A percentile compares a stretch with the other conserved stretches of the same genome.
Conservation (phyloP, 2,797 vertebrate genomes). For the Hirundo rustica region DNA sequence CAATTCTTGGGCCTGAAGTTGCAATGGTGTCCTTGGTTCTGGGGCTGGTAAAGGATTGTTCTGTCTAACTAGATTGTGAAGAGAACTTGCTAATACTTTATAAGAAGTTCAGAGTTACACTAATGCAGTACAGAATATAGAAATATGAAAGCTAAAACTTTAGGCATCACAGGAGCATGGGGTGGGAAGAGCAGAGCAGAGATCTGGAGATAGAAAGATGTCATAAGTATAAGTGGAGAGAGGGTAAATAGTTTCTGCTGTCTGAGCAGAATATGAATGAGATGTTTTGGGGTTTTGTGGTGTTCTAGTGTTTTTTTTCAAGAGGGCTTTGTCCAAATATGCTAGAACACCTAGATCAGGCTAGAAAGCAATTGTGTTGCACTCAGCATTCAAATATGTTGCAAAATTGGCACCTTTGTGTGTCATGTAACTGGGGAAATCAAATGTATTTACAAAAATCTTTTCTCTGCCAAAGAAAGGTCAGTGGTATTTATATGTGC, state of each 20-base stretch:
- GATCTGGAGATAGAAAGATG: background rate
- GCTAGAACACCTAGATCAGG: background rate
- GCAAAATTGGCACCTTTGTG: constrained; percentile 7
- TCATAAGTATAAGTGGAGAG: background rate
- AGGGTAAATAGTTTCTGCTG: background rate
- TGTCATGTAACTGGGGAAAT: background rate
- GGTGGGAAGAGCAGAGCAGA: background rate
- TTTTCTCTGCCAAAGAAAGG: background rate
- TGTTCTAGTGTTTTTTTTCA: background rate
- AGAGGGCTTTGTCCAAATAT: background rate
- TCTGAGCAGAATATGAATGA: background rate
- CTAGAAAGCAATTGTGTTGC: background rate
- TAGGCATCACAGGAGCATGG: background rate
- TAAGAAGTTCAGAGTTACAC: background rate
- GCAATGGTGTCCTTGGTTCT: background rate
- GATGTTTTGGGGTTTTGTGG: background rate
- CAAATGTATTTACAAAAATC: constrained; percentile 5
- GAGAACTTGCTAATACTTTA: background rate
- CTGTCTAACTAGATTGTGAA: background rate
- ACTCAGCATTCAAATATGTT: background rate
- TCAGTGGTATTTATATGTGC: background rate
- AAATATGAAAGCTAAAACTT: background rate
- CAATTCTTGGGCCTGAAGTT: background rate
- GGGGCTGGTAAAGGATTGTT: background rate
- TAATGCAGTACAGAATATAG: background rate